phyloP scores from a whole-genome alignment of 1,140 invertebrate species.

The Drosophila dunni region DNA sequence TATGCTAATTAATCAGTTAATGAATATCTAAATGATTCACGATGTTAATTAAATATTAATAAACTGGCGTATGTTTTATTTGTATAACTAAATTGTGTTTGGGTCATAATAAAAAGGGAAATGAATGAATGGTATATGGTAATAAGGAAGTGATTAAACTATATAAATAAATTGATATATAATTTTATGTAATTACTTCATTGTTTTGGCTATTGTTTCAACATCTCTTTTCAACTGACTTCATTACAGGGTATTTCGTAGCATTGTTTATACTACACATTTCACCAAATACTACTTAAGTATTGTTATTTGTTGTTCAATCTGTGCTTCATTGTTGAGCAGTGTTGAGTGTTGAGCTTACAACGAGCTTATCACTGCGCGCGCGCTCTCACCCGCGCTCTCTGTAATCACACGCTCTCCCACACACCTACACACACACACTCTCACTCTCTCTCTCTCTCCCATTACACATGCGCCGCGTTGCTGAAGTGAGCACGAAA shows the following conservation, averaged over 20 bases:
- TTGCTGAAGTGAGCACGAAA: conserved; percentile 27
- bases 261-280: background rate
- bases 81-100: too few relatives aligned
- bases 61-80: too few relatives aligned
- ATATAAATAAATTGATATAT: background rate
- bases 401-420: conserved; percentile 17
- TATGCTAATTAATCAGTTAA: too few relatives aligned
- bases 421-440: background rate
- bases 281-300: background rate
- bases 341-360: conserved; percentile 8
- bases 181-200: too few relatives aligned
- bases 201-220: too few relatives aligned
- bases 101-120: too few relatives aligned
- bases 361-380: conserved; percentile 43
- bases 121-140: background rate
- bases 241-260: conserved; percentile 2
- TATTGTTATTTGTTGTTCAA: conserved; percentile 22
- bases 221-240: too few relatives aligned
- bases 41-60: too few relatives aligned
- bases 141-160: background rate
- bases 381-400: conserved; percentile 43
- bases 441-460: conserved; percentile 28
- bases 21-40: background rate
- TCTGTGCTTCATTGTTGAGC: conserved; percentile 25
- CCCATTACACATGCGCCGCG: conserved; percentile 59